phyloP scores from a whole-genome alignment of 2,888 invertebrate genomes.

The Monochamus alternatus region DNA sequence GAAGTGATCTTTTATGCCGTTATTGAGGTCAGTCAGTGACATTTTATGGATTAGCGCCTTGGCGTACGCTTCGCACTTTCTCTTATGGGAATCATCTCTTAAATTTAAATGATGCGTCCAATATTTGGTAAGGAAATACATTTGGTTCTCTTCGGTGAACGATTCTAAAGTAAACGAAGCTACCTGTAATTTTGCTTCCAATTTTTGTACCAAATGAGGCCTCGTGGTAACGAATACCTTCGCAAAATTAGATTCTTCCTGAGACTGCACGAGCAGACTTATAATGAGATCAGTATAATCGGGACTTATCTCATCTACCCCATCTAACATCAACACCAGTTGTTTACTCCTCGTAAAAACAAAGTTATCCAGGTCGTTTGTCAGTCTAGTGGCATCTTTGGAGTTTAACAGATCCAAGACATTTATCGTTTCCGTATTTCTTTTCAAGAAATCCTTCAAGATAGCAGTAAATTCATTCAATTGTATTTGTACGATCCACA shows the following conservation, averaged over 20 bases:
- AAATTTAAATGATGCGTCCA: constrained; percentile 22
- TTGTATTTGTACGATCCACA: not conserved
- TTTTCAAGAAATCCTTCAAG: not conserved
- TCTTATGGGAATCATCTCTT: not conserved
- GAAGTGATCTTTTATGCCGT: not conserved
- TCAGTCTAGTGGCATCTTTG: no score
- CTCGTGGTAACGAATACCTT: constrained; percentile 35
- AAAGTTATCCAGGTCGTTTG: no score
- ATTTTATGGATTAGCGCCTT: constrained; percentile 4
- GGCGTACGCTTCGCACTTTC: constrained; percentile 18
- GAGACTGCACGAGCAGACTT: not conserved
- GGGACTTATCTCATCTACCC: constrained; percentile 17
- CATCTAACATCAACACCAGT: constrained; percentile 29
- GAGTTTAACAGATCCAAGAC: not conserved
- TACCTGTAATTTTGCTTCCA: constrained; percentile 4
- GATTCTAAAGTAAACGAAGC: constrained; percentile 14
- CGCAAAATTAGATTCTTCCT: constrained; percentile 8
- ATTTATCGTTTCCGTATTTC: not conserved
- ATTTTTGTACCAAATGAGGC: constrained; percentile 17
- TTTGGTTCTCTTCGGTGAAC: constrained; percentile 8
- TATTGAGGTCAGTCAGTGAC: not conserved
- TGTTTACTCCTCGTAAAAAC: no score
- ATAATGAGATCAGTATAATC: constrained; percentile 28
- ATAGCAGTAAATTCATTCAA: no score
- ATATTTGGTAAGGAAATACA: constrained; percentile 11